Base-by-base conservation (phyloP, 2,113 vertebrate genomes). In the Siniperca knerii region DNA sequence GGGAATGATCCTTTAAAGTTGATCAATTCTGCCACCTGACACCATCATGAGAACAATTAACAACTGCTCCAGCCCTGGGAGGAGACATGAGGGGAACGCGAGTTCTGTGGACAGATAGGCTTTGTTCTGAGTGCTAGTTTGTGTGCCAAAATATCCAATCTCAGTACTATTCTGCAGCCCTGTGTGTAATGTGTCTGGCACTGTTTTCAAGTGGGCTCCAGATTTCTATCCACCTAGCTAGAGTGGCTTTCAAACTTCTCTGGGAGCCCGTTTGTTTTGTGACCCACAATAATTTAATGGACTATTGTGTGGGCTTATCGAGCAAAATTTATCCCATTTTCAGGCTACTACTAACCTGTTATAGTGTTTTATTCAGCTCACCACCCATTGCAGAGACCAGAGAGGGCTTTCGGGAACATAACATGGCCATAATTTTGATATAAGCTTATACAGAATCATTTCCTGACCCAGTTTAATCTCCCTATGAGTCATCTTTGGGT, bases 11-110 rank as follows among this genome's bases (percentile, higher is more conserved):
- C 79, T 93, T 94, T 90, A 93, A 84, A 85, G 62, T 58, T 89
- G 94, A 95, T 96, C 92, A 94, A 93, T 94, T 89, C 77, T 85
- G 83, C 90, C 90, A 90, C 85, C 92, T 93, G 92, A 94, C 93
- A 93, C 91, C 91, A 94, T 92, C 90, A 93, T 93, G 87, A 88
- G 89, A 91, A 92, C 92, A 91, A 95, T 94, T 94, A 94, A 93
- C 89, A 91, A 85, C 75, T 76, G 81, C 81, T 87, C 87, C 81
- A 90, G 73, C 81, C 80, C 72, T 73, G 77, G 64, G 67, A 68
- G 58, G 67, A 85, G 84, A 84, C 75, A 81, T 2, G 48, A 82
- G 74, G 60, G 78, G 58, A 46, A 78, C 70, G 81, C 74, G 68
- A 80, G 57, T 70, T 70, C 44, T 71, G 61, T 80, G 77, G 75